Base-by-base conservation (phyloP, 2,888 invertebrate genomes). In the Allolobophora icterica region DNA sequence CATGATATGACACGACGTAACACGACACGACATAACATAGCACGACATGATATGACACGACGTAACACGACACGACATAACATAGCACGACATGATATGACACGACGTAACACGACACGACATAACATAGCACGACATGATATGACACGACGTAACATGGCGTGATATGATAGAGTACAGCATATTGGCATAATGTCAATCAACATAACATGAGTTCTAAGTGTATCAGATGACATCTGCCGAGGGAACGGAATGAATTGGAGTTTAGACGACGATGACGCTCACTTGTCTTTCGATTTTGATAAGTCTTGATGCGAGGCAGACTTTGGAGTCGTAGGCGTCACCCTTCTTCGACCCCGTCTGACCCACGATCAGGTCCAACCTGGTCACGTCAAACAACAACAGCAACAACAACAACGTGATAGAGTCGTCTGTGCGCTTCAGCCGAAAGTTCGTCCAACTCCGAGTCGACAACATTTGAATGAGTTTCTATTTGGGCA, bases 231-330 rank as follows among this genome's bases (percentile, higher is more conserved):
- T 11, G 45, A 45, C 45, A 45, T 19, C 13, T 4, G 5, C 52
- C 21, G 24, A 52, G n/a, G n/a, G n/a, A n/a, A 11, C 71, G 0
- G 71, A 71, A 71, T 30, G 5, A n/a, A 71, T 71, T 52, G 24
- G 24, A 52, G 24, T 24, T 24, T 1, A 52, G 71, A n/a, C 8
- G 71, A 17, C 17, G 71, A n/a, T 38, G 34, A 2, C 87, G 1
- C 84, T 83, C n/a, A 98, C 98, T 97, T 98, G 97, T 96, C 98
- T 96, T 96, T 98, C 98, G 95, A 98, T 98, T 96, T 98, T 98
- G 94, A 98, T 98, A 95, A 98, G 97, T 95, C 98, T 97, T 94
- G 98, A 98, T 94, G 98, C 98, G 95, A 98, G 96, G 96, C 98
- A 97, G 95, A 97, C 97, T 96, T 98, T 98, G 93, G 98, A 98